A percentile compares a stretch with the other conserved stretches of the same genome.
Evolutionary conservation across 2,888 invertebrate species (phyloP).

Genomic region (Isoperla grammatica): DNA sequence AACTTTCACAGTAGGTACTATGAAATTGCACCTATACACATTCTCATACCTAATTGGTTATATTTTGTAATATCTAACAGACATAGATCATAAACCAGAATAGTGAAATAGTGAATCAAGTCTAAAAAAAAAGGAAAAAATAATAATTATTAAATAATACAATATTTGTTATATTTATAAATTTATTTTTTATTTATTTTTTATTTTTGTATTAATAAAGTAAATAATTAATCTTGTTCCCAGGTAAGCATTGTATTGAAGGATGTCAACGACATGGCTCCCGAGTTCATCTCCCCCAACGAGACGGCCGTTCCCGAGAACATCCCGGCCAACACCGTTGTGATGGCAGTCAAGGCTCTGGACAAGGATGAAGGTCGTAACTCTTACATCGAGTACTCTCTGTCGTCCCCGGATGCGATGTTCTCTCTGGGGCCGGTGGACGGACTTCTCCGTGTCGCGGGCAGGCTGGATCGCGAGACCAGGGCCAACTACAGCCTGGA

Average conservation of each 20-base stretch:
- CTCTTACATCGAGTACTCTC: slow-evolving; percentile 82
- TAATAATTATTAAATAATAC: too few relatives aligned
- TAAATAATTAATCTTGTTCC: too few relatives aligned
- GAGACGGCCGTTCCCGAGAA: slow-evolving; percentile 78
- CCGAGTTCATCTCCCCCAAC: slow-evolving; percentile 75
- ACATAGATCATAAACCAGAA: too few relatives aligned
- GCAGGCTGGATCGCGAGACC: slow-evolving; percentile 79
- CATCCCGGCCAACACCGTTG: slow-evolving; percentile 76
- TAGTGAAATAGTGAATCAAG: too few relatives aligned
- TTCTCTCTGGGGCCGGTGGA: slow-evolving; percentile 84
- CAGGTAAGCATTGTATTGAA: slow-evolving; percentile 82
- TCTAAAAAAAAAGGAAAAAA: too few relatives aligned
- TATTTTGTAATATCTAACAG: too few relatives aligned
- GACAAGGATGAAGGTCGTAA: slow-evolving; percentile 89
- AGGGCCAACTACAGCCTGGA: slow-evolving; percentile 67
- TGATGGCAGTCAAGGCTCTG: slow-evolving; percentile 82
- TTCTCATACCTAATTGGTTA: too few relatives aligned
- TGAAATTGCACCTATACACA: too few relatives aligned
- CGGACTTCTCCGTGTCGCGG: slow-evolving; percentile 78
- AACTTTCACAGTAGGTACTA: too few relatives aligned
- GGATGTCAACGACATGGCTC: slow-evolving; percentile 90
- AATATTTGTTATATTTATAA: too few relatives aligned
- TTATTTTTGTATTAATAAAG: too few relatives aligned
- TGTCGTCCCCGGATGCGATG: slow-evolving; percentile 54
- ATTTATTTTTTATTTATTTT: too few relatives aligned